phyloP scores from a whole-genome alignment of 1,140 invertebrate genomes.

The Asbolus verrucosus region DNA sequence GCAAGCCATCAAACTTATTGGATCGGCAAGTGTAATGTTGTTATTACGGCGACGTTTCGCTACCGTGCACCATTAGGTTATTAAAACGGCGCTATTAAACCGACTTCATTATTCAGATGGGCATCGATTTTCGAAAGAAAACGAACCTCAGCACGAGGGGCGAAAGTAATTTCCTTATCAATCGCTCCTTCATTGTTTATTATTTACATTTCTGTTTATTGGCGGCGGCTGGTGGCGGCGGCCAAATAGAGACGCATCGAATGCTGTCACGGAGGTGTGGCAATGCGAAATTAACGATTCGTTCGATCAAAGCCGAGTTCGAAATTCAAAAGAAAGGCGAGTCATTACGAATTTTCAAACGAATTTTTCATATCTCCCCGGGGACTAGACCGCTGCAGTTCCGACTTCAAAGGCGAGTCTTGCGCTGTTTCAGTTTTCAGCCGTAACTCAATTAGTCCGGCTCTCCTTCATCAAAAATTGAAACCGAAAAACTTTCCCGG shows the following conservation, averaged over 20 bases:
- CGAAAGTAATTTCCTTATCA: constrained; percentile 17
- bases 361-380: too few species aligned
- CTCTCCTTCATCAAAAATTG: too few species aligned
- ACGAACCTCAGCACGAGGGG: too few species aligned
- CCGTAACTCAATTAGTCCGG: background rate
- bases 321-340: too few species aligned
- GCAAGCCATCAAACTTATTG: background rate
- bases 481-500: constrained; percentile 9
- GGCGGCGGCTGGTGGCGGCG: background rate
- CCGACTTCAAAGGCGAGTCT: too few species aligned
- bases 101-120: constrained; percentile 28
- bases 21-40: constrained; percentile 4
- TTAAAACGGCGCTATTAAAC: constrained; percentile 20
- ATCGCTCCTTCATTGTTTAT: constrained; percentile 14
- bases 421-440: too few species aligned
- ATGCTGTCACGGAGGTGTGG: background rate
- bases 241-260: constrained; percentile 11
- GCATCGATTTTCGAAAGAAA: constrained; percentile 18
- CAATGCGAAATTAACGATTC: constrained; percentile 19
- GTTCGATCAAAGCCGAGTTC: background rate
- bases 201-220: constrained; percentile 9
- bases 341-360: too few species aligned
- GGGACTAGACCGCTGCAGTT: too few species aligned
- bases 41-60: background rate
- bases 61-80: constrained; percentile 10